Conservation (phyloP, 2,888 invertebrate genomes). For the Ceratothoa steindachneri region DNA sequence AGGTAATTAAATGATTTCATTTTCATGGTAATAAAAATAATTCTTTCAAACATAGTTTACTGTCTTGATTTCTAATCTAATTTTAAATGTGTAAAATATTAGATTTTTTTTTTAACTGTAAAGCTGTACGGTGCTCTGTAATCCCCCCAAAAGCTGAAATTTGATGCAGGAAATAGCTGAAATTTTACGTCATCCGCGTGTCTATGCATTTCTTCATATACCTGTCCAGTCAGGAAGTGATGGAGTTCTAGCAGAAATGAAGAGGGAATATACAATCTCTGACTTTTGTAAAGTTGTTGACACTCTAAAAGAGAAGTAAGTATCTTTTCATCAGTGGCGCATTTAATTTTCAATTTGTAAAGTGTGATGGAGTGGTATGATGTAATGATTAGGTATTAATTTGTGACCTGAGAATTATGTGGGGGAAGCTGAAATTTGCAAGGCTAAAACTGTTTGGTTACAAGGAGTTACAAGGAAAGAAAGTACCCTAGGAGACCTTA, state of each 20-base stretch:
- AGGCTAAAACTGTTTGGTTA: too few species aligned
- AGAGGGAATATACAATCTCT: slow-evolving; percentile 80
- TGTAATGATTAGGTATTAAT: too few species aligned
- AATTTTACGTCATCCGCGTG: slow-evolving; percentile 79
- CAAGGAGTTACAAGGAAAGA: too few species aligned
- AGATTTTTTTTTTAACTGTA: background rate
- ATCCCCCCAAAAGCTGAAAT: too few species aligned
- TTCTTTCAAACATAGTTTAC: background rate
- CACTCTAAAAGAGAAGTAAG: slow-evolving; percentile 68
- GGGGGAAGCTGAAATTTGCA: too few species aligned
- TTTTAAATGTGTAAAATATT: background rate
- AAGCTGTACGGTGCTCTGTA: background rate
- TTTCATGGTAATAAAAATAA: background rate
- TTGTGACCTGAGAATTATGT: too few species aligned
- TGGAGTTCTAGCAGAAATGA: slow-evolving; percentile 89
- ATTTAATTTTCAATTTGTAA: background rate
- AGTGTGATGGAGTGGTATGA: background rate
- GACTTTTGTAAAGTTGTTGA: slow-evolving; percentile 88
- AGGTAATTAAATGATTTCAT: slow-evolving; percentile 56
- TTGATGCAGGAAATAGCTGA: slow-evolving; percentile 68
- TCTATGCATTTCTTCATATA: slow-evolving; percentile 93
- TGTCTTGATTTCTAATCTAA: background rate
- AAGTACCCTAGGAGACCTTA: too few species aligned
- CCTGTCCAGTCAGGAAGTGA: slow-evolving; percentile 98
- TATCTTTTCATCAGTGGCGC: background rate